Evolutionary conservation across 1,140 invertebrate species (phyloP), one percentile per base, ranked within the genome.

Genomic region (Trichonephila clavipes): DNA sequence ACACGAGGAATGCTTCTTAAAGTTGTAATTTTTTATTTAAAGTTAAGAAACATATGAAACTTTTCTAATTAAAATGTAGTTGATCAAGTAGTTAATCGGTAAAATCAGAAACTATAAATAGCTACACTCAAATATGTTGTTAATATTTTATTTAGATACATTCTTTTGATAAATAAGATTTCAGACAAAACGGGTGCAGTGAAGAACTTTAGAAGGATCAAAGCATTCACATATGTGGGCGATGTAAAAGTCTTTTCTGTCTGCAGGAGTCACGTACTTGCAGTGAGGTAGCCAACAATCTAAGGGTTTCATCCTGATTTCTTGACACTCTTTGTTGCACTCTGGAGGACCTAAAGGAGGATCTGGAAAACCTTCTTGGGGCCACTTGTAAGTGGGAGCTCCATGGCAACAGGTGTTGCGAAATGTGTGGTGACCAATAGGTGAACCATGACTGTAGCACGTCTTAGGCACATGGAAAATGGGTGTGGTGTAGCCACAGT

Each of bases 361-460:
- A 58, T 21, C 8, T 0, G 81, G 40, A 51, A 51, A n/a, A 0
- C 18, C 7, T 51, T 83, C 51, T n/a, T 44, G 81, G 6, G 40
- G 81, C 81, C 81, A 83, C 19, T 51, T 83, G 44, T 83, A 83
- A 51, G 81, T 51, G 18, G 81, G 40, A 8, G 8, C 16, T 10
- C 81, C 81, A 58, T 83, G 81, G 5, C 81, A 83, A 8, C 81
- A 83, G 51, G 81, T 51, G 51, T 18, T 83, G 6, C 81, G 40
- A 58, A 58, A 18, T 8, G 40, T n/a, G 21, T 83, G 81, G 7
- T 83, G 40, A 7, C n/a, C 19, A 28, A 83, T 83, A 10, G 8
- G 19, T 12, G 40, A 44, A 14, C 81, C 81, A 14, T 83, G 81
- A n/a, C 81, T 51, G 19, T 51, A 83, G 14, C 81, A 83, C 6